These are phyloP conservation scores for Andinoacara biseriatus DNA, from an alignment of 2,113 vertebrate species.

Conservation along the genomic window DNA sequence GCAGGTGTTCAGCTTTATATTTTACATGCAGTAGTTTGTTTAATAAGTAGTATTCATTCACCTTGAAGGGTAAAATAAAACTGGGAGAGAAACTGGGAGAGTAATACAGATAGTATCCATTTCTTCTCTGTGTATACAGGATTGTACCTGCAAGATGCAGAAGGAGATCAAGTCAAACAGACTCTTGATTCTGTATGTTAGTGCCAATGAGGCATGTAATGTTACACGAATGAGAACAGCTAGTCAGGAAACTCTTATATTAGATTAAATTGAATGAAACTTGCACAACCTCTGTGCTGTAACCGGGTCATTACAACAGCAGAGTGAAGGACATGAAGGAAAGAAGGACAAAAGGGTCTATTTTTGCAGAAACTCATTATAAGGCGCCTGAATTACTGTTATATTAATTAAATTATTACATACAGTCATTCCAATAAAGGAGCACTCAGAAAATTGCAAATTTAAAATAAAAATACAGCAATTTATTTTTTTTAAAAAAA, in stretches of 20 bases:
- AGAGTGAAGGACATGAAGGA: not conserved
- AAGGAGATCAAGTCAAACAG: conserved; percentile 46
- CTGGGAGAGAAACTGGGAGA: not conserved
- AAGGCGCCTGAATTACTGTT: not conserved
- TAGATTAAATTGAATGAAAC: conserved; percentile 44
- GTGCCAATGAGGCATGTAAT: conserved; percentile 21
- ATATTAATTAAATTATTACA: not conserved
- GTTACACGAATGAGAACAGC: not conserved
- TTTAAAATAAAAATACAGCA: conserved; percentile 7
- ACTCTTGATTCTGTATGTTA: not conserved
- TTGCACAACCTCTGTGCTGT: conserved; percentile 3
- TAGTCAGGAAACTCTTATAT: conserved; percentile 26
- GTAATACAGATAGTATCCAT: not conserved
- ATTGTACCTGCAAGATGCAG: conserved; percentile 25
- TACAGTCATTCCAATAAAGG: not conserved
- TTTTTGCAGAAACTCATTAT: not conserved
- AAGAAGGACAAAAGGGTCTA: conserved; percentile 15
- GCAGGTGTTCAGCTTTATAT: not conserved
- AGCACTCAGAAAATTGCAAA: not conserved
- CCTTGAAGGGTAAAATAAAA: not conserved
- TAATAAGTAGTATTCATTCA: not conserved
- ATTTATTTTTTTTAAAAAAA: not conserved
- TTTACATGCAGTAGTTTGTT: not conserved
- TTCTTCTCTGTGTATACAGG: not conserved
- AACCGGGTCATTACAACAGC: conserved; percentile 26